Conservation (phyloP, 1,140 invertebrate species). For the Panulirus ornatus region DNA sequence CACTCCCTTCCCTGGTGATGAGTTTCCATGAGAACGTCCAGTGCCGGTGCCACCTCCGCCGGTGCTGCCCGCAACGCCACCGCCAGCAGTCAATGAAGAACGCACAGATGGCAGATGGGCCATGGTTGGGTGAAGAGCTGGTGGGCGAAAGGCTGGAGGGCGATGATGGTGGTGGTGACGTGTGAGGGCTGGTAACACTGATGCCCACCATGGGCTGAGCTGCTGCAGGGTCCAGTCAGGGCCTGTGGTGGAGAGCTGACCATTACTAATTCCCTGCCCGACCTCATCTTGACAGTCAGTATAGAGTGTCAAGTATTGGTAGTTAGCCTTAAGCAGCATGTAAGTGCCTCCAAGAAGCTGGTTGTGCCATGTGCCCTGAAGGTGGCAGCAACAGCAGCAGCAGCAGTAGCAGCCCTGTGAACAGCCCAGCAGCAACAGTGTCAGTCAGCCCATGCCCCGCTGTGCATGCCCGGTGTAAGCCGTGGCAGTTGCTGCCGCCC, state of each 20-base stretch:
- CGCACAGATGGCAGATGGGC: constrained; percentile 61
- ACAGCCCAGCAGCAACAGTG: constrained; percentile 50
- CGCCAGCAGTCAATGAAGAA: constrained; percentile 16
- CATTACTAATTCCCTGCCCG: constrained; percentile 30
- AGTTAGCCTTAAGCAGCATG: constrained; percentile 58
- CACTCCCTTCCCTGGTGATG: constrained; percentile 38
- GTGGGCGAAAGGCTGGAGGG: constrained; percentile 44
- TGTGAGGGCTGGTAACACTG: constrained; percentile 71
- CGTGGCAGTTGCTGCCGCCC: constrained; percentile 42
- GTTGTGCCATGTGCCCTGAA: constrained; percentile 53
- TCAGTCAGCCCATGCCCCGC: constrained; percentile 64
- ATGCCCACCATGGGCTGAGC: constrained; percentile 74
- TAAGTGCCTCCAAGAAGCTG: constrained; percentile 53
- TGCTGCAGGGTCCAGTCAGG: constrained; percentile 71
- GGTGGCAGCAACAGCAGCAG: constrained; percentile 51
- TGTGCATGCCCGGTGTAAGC: constrained; percentile 48
- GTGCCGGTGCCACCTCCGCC: constrained; percentile 1
- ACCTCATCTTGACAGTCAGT: constrained; percentile 43
- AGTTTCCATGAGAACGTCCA: not conserved
- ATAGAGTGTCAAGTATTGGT: constrained; percentile 27
- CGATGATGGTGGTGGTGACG: constrained; percentile 68
- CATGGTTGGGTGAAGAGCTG: constrained; percentile 58
- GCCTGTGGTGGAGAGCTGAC: constrained; percentile 69
- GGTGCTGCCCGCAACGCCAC: not conserved
- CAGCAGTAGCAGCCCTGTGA: constrained; percentile 27